A percentile compares a stretch with the other conserved stretches of the same genome.
Conservation (phyloP, 2,113 vertebrate species). For the Hystrix cristata region DNA sequence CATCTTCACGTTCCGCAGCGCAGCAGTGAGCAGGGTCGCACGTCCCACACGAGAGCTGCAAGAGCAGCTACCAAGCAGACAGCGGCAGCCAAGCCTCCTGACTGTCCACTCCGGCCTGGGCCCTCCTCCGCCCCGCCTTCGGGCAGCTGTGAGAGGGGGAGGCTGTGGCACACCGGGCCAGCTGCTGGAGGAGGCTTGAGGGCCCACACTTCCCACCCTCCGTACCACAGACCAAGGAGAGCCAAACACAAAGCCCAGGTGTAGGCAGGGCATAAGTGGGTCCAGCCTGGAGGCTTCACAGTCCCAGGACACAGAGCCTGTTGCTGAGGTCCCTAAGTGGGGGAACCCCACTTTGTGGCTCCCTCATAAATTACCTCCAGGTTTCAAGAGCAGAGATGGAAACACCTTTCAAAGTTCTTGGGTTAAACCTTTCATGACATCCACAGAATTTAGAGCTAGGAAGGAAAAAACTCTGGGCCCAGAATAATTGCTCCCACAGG, state of each 20-base stretch:
- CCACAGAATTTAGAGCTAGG: conserved; percentile 88
- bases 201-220: neutral
- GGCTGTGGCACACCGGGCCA: fast-evolving
- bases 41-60: neutral
- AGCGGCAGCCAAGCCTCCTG: neutral
- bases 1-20: neutral
- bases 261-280: neutral
- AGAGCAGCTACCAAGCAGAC: neutral
- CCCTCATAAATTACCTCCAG: conserved; percentile 72
- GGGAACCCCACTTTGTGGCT: neutral
- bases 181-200: neutral
- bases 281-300: neutral
- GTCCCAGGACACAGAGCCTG: neutral
- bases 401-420: conserved; percentile 87
- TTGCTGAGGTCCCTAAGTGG: neutral
- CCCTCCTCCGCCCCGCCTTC: neutral
- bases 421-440: conserved; percentile 91
- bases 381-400: conserved; percentile 75
- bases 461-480: conserved; percentile 82
- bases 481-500: conserved; percentile 96
- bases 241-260: neutral
- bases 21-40: fast-evolving
- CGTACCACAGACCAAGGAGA: fast-evolving
- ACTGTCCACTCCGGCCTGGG: fast-evolving
- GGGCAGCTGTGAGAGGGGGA: fast-evolving